These are phyloP conservation scores for Andrena marginata DNA, from an alignment of 2,888 invertebrate species.

Conservation along the genomic window DNA sequence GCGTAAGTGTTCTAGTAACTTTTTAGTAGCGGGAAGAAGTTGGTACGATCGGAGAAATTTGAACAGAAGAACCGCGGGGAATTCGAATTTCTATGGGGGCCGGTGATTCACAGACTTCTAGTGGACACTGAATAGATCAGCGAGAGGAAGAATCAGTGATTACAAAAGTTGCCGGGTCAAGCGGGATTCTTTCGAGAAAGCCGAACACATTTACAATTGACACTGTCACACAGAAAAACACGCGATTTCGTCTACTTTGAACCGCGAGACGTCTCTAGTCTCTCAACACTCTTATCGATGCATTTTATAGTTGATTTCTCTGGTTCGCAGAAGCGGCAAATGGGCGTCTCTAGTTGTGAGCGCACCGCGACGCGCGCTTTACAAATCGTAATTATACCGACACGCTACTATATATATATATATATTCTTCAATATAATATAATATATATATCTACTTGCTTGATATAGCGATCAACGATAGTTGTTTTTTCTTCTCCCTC, in stretches of 20 bases:
- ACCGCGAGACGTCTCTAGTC: background rate
- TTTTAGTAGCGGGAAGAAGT: too few species aligned
- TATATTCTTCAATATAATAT: conserved; percentile 45
- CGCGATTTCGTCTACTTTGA: conserved; percentile 26
- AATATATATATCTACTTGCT: conserved; percentile 67
- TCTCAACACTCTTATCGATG: conserved; percentile 24
- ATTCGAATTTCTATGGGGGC: too few species aligned
- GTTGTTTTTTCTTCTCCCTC: conserved; percentile 49
- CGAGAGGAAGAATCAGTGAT: background rate
- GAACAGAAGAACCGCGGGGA: too few species aligned
- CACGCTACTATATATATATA: conserved; percentile 64
- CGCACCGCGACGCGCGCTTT: conserved; percentile 61
- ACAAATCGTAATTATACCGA: conserved; percentile 59
- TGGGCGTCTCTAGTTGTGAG: conserved; percentile 39
- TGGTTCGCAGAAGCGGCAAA: conserved; percentile 70
- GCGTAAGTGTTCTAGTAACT: too few species aligned
- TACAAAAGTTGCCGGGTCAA: background rate
- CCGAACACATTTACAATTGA: conserved; percentile 70
- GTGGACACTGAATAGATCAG: background rate
- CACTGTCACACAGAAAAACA: conserved; percentile 43
- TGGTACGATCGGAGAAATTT: too few species aligned
- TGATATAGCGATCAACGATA: conserved; percentile 72
- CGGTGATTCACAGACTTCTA: too few species aligned
- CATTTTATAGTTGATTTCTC: conserved; percentile 37
- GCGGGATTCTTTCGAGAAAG: conserved; percentile 4